Percentiles rank a stretch among this genome's conserved stretches.
Evolutionary conservation across 2,888 invertebrate species (phyloP).

Genomic region (Doris montereyensis): DNA sequence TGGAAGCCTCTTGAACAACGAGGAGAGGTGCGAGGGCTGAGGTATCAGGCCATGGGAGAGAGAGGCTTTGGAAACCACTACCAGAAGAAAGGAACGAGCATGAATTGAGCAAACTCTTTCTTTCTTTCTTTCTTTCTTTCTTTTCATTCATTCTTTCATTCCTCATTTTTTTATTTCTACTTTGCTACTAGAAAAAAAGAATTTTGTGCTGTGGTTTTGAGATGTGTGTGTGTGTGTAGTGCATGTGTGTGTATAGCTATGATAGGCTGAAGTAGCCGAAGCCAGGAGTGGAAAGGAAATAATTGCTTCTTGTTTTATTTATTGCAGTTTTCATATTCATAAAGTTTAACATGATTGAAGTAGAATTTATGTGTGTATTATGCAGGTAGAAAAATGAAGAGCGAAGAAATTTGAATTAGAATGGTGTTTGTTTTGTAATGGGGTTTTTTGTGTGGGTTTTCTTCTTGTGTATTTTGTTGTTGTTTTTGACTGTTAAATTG

Average conservation of each 20-base stretch:
- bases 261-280: neutral
- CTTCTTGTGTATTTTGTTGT: no score
- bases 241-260: neutral
- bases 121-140: constrained; percentile 14
- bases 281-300: neutral
- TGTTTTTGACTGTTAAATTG: no score
- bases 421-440: no score
- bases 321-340: no score
- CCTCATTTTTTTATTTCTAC: neutral
- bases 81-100: no score
- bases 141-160: constrained; percentile 4
- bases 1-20: constrained; percentile 7
- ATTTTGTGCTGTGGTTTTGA: neutral
- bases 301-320: neutral
- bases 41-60: neutral
- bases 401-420: no score
- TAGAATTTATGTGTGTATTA: no score
- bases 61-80: neutral
- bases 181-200: no score
- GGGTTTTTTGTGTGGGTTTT: no score
- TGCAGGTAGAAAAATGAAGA: no score
- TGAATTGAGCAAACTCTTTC: constrained; percentile 1
- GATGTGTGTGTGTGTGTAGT: neutral
- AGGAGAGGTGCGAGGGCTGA: neutral
- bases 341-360: no score